These are phyloP conservation scores for Sycophila sp. DNA, from an alignment of 1,140 invertebrate species.

Conservation along the genomic window DNA sequence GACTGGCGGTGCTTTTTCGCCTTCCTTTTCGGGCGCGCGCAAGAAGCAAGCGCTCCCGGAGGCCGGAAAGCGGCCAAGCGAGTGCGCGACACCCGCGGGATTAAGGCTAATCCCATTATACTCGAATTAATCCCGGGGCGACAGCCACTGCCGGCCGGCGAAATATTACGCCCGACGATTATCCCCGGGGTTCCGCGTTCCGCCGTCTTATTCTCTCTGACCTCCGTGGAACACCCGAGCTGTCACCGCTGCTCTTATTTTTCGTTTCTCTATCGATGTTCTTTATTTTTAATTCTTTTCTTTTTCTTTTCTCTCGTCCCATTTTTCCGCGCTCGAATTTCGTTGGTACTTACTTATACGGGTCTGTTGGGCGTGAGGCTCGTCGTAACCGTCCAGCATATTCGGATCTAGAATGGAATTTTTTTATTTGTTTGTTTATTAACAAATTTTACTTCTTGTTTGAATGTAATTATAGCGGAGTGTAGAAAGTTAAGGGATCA, in stretches of 20 bases:
- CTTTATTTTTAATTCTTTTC: slow-evolving; percentile 16
- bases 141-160: slow-evolving; percentile 52
- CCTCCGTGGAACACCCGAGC: no score
- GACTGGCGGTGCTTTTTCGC: neutral
- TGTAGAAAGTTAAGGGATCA: no score
- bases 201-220: neutral
- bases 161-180: slow-evolving; percentile 52
- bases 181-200: neutral
- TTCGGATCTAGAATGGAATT: slow-evolving; percentile 58
- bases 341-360: slow-evolving; percentile 58
- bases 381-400: slow-evolving; percentile 59
- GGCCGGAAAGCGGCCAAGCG: no score
- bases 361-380: slow-evolving; percentile 61
- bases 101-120: slow-evolving; percentile 63
- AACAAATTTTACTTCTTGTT: no score
- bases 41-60: neutral
- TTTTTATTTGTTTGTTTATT: no score
- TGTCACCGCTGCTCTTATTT: neutral
- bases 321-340: neutral
- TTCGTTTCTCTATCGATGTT: neutral
- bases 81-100: slow-evolving; percentile 42
- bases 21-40: neutral
- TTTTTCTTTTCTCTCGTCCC: slow-evolving; percentile 15
- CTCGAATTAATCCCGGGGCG: slow-evolving; percentile 57
- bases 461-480: no score